phyloP scores from a whole-genome alignment of 2,888 invertebrate species.

The Lamellibrachia columna region DNA sequence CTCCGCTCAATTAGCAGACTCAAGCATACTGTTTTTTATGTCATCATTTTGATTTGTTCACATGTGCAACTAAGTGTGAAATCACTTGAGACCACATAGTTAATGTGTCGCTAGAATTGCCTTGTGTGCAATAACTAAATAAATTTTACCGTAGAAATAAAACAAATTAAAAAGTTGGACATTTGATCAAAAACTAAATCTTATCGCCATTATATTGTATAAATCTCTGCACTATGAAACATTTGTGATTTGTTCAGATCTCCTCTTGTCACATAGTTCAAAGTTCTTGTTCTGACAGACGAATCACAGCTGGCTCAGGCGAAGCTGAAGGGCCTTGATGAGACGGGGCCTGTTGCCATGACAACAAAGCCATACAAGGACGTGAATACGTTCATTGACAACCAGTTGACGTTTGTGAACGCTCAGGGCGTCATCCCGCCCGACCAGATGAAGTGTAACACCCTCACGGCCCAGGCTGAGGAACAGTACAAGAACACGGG shows the following conservation, averaged over 20 bases:
- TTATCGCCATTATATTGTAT: not conserved
- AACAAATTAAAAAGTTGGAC: no score
- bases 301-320: conserved; percentile 62
- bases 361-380: conserved; percentile 54
- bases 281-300: conserved; percentile 45
- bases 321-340: conserved; percentile 64
- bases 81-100: no score
- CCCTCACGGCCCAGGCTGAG: conserved; percentile 83
- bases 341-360: conserved; percentile 44
- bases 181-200: no score
- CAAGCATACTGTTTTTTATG: no score
- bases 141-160: no score
- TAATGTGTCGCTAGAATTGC: no score
- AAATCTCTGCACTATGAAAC: not conserved
- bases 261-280: not conserved
- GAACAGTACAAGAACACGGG: conserved; percentile 68
- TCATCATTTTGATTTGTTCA: no score
- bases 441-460: conserved; percentile 92
- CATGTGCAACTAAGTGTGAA: no score
- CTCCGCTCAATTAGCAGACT: no score
- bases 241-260: not conserved
- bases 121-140: no score
- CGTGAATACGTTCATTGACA: conserved; percentile 66
- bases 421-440: conserved; percentile 76
- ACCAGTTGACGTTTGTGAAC: conserved; percentile 65